Evolutionary conservation across 2,888 invertebrate genomes (phyloP).

Genomic region (Elegia similella): DNA sequence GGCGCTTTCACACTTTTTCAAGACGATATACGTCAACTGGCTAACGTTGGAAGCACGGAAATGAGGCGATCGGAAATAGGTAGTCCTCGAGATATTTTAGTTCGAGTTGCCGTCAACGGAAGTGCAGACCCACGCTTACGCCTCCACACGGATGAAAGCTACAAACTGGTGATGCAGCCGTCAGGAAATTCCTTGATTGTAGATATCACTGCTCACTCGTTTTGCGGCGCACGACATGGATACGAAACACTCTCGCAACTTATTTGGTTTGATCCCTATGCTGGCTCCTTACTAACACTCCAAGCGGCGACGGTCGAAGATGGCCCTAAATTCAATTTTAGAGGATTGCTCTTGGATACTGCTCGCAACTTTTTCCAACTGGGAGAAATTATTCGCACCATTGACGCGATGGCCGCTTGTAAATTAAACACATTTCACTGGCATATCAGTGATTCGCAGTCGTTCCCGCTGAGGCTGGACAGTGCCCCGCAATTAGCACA

Average conservation of each 20-base stretch:
- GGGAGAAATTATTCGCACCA: constrained; percentile 85
- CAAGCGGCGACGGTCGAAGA: constrained; percentile 87
- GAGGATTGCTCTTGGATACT: constrained; percentile 95
- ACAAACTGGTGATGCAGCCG: constrained; percentile 83
- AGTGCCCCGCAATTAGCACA: constrained; percentile 89
- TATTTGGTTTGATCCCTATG: constrained; percentile 88
- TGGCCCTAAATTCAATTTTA: constrained; percentile 87
- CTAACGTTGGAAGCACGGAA: constrained; percentile 56
- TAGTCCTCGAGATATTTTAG: constrained; percentile 63
- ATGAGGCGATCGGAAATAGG: constrained; percentile 48
- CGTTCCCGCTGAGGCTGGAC: constrained; percentile 92
- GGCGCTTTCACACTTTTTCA: constrained; percentile 78
- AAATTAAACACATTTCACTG: constrained; percentile 97
- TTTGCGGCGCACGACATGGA: constrained; percentile 89
- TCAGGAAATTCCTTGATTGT: constrained; percentile 77
- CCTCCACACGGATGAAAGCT: constrained; percentile 88
- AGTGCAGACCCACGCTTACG: constrained; percentile 80
- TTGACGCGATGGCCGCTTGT: constrained; percentile 93
- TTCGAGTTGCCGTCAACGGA: constrained; percentile 79
- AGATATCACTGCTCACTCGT: constrained; percentile 84
- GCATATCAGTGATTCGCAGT: constrained; percentile 95
- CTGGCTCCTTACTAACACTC: constrained; percentile 83
- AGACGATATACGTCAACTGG: constrained; percentile 71
- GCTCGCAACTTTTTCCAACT: constrained; percentile 94
- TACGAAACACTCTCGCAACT: constrained; percentile 90